A percentile compares a stretch with the other conserved stretches of the same genome.
Conservation (phyloP, 2,113 vertebrate genomes). For the Phainopepla nitens region DNA sequence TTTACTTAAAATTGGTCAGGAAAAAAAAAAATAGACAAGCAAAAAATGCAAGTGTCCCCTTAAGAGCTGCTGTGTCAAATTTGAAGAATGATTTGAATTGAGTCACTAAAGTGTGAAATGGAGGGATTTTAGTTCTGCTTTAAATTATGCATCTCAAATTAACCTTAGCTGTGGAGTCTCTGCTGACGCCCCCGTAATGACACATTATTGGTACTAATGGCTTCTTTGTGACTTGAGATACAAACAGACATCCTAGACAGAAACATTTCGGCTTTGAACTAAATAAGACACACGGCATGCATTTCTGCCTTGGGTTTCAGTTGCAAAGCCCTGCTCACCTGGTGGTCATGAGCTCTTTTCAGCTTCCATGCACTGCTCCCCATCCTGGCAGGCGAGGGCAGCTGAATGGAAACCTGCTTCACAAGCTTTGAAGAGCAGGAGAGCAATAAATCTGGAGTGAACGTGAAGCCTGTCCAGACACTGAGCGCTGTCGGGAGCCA, state of each 20-base stretch:
- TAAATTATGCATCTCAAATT: slow-evolving; percentile 55
- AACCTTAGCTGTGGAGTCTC: slow-evolving; percentile 52
- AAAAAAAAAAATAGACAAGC: not conserved
- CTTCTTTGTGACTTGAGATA: slow-evolving; percentile 54
- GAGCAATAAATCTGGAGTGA: not conserved
- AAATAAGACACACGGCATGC: not conserved
- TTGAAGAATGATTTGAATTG: slow-evolving; percentile 53
- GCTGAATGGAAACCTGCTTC: not conserved
- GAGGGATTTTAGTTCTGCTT: slow-evolving; percentile 53
- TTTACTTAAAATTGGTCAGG: not conserved
- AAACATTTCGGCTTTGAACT: slow-evolving; percentile 51
- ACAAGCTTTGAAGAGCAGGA: not conserved
- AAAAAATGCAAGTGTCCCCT: not conserved
- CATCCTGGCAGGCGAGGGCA: not conserved
- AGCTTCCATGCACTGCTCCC: not conserved
- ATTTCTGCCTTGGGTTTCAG: not conserved
- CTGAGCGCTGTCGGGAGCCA: not conserved
- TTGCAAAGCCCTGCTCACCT: not conserved
- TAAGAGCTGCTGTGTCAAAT: slow-evolving; percentile 47
- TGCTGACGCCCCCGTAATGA: slow-evolving; percentile 50
- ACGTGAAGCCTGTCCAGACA: not conserved
- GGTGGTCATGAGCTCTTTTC: not conserved
- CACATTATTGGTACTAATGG: slow-evolving; percentile 62
- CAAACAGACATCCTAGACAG: slow-evolving; percentile 53
- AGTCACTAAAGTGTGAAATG: slow-evolving; percentile 47